Conservation (phyloP, 2,113 vertebrate species). For the Gnathonemus longibarbis region DNA sequence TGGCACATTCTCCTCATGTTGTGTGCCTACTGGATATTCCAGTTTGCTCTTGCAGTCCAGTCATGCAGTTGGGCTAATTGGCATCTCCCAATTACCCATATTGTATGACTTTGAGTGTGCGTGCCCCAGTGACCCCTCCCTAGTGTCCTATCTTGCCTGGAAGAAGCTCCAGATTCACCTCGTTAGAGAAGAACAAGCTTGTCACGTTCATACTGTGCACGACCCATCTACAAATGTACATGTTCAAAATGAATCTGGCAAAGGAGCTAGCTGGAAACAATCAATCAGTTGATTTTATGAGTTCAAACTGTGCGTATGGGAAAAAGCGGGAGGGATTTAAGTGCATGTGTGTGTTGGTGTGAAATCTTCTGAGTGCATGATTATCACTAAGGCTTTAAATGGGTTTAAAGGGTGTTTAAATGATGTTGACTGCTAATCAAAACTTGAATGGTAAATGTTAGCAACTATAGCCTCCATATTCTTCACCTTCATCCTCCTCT, state of each 20-base stretch:
- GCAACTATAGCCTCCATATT: conserved; percentile 5
- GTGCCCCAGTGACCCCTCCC: neutral
- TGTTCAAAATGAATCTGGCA: neutral
- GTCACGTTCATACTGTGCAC: neutral
- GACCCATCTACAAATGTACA: neutral
- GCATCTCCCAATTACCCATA: neutral
- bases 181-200: neutral
- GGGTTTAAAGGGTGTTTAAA: conserved; percentile 24
- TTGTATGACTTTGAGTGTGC: neutral
- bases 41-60: neutral
- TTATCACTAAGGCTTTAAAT: neutral
- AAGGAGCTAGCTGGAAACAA: neutral
- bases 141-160: neutral
- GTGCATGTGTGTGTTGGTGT: neutral
- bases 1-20: neutral
- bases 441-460: conserved; percentile 8
- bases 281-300: neutral
- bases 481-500: conserved; percentile 18
- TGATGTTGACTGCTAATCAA: conserved; percentile 31
- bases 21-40: neutral
- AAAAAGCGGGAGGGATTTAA: neutral
- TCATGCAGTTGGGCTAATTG: neutral
- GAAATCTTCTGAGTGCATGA: neutral
- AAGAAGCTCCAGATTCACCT: neutral
- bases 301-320: neutral